A percentile compares a stretch with the other conserved stretches of the same genome.
These are phyloP conservation scores for Holcopasites calliopsidis DNA, from an alignment of 1,140 invertebrate species.

Conservation along the genomic window DNA sequence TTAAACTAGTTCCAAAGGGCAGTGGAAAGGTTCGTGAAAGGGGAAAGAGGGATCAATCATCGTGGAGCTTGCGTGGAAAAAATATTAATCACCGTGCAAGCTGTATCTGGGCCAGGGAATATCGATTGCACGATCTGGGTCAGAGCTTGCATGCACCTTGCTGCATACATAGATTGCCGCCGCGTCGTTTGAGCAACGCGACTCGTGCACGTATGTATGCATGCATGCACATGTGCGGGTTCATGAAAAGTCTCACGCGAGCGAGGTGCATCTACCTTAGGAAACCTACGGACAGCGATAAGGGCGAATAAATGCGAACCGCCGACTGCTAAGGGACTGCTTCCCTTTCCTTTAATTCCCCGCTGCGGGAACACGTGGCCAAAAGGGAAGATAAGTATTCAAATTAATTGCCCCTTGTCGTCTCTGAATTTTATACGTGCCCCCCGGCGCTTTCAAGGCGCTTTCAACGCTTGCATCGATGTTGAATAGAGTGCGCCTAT, in stretches of 20 bases:
- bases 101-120: constrained; percentile 73
- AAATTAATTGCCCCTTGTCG: constrained; percentile 41
- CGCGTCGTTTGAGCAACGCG: constrained; percentile 11
- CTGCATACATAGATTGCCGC: constrained; percentile 38
- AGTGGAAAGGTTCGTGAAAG: not conserved
- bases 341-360: constrained; percentile 34
- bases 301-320: constrained; percentile 40
- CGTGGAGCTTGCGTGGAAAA: constrained; percentile 58
- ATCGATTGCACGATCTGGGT: constrained; percentile 77
- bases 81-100: constrained; percentile 72
- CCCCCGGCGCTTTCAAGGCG: not conserved
- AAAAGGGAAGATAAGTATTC: constrained; percentile 37
- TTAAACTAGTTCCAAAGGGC: no score
- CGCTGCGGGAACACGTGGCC: constrained; percentile 10
- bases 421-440: constrained; percentile 34
- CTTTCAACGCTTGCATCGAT: not conserved
- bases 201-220: constrained; percentile 38
- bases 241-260: constrained; percentile 40
- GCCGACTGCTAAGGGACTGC: constrained; percentile 28
- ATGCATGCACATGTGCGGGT: constrained; percentile 36
- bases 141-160: constrained; percentile 67
- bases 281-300: constrained; percentile 19
- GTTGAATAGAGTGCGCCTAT: not conserved
- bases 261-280: constrained; percentile 19
- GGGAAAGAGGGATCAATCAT: constrained; percentile 13